Percentiles rank a stretch among this genome's conserved stretches.
phyloP scores from a whole-genome alignment of 2,113 vertebrate species.

The Catharus bicknelli region DNA sequence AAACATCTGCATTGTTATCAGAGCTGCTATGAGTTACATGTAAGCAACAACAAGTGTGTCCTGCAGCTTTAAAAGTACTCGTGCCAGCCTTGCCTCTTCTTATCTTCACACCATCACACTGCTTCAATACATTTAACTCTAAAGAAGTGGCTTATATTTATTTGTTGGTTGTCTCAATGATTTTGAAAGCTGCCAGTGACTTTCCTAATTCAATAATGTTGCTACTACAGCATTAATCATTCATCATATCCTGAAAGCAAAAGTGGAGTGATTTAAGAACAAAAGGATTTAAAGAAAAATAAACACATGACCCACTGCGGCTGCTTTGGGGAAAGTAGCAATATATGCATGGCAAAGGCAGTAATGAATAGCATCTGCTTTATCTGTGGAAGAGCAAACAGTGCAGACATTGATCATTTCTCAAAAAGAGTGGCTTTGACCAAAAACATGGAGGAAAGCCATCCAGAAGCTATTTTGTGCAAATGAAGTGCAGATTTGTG shows the following conservation, averaged over 20 bases:
- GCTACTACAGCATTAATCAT: slow-evolving; percentile 57
- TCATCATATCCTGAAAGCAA: slow-evolving; percentile 59
- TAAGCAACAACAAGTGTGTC: neutral
- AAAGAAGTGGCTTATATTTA: slow-evolving; percentile 44
- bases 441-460: slow-evolving; percentile 72
- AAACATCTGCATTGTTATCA: neutral
- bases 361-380: slow-evolving; percentile 89
- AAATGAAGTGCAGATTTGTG: slow-evolving; percentile 86
- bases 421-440: slow-evolving; percentile 73
- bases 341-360: slow-evolving; percentile 64
- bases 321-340: slow-evolving; percentile 64
- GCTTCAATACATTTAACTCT: neutral
- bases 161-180: slow-evolving; percentile 49
- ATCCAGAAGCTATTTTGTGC: slow-evolving; percentile 81
- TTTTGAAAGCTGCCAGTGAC: slow-evolving; percentile 44
- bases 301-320: slow-evolving; percentile 59
- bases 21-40: neutral
- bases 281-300: slow-evolving; percentile 65
- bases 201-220: slow-evolving; percentile 48
- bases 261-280: slow-evolving; percentile 58
- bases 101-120: neutral
- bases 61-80: neutral
- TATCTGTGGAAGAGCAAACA: slow-evolving; percentile 76
- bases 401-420: slow-evolving; percentile 81
- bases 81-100: neutral